A percentile compares a stretch with the other conserved stretches of the same genome.
Evolutionary conservation across 1,140 invertebrate species (phyloP).

Genomic region (Grapholita molesta): DNA sequence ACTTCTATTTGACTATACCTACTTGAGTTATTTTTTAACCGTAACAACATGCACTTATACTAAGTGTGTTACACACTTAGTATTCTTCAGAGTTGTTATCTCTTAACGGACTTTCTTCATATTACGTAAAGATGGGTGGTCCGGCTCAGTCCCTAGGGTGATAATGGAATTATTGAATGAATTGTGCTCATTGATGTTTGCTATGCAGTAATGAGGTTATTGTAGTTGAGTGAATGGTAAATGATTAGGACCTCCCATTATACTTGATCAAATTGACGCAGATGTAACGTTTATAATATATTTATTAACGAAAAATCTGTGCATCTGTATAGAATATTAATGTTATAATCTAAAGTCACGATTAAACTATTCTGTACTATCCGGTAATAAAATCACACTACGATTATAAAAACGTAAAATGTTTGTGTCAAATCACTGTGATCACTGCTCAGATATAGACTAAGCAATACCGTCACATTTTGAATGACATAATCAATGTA

Average conservation of each 20-base stretch:
- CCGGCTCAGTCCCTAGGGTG: not conserved
- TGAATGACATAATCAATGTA: not conserved
- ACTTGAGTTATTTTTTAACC: too few species aligned
- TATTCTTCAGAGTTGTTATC: not conserved
- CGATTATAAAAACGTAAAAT: not conserved
- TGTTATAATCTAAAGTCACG: not conserved
- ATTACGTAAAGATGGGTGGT: conserved; percentile 4
- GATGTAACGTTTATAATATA: too few species aligned
- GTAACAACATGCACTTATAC: not conserved
- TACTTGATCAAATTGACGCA: not conserved
- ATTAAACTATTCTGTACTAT: not conserved
- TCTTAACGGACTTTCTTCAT: not conserved
- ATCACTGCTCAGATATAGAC: not conserved
- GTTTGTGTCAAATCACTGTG: not conserved
- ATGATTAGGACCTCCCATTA: not conserved
- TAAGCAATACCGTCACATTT: not conserved
- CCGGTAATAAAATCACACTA: not conserved
- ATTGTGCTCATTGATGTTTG: not conserved
- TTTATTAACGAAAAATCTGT: too few species aligned
- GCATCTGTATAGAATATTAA: not conserved
- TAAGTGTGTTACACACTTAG: not conserved
- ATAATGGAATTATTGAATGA: conserved; percentile 8
- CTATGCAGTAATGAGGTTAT: not conserved
- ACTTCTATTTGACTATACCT: too few species aligned
- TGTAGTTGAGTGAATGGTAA: not conserved